Percentiles rank a stretch among this genome's conserved stretches.
phyloP scores from a whole-genome alignment of 2,888 invertebrate genomes.

The Plagodis pulveraria region DNA sequence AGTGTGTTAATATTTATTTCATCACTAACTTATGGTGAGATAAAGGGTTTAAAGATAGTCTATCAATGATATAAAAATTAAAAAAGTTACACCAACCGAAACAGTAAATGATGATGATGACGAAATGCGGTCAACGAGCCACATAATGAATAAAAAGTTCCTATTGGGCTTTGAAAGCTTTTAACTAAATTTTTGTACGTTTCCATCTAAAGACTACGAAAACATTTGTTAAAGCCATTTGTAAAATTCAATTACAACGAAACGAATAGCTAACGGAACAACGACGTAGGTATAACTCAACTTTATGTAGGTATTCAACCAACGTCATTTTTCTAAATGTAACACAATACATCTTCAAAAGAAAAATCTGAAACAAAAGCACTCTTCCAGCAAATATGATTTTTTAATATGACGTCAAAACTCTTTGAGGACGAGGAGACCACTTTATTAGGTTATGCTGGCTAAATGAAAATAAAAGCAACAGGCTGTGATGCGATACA shows the following conservation, averaged over 20 bases:
- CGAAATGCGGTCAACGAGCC: neutral
- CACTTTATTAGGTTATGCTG: constrained; percentile 75
- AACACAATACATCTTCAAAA: constrained; percentile 30
- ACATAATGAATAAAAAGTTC: constrained; percentile 2
- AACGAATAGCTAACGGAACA: no score
- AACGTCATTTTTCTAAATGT: neutral
- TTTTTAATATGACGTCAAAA: constrained; percentile 74
- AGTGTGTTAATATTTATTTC: no score
- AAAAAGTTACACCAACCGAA: neutral
- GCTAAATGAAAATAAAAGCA: constrained; percentile 74
- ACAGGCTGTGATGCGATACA: constrained; percentile 48
- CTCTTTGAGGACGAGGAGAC: constrained; percentile 67
- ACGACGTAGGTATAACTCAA: no score
- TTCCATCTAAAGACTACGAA: constrained; percentile 1
- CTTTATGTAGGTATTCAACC: neutral
- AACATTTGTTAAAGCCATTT: constrained; percentile 24
- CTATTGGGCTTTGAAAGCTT: neutral
- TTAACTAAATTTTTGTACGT: constrained; percentile 1
- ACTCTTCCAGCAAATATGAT: constrained; percentile 63
- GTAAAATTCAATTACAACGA: constrained; percentile 27
- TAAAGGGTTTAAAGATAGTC: no score
- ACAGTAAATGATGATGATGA: neutral
- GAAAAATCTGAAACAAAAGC: constrained; percentile 46
- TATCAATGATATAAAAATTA: neutral
- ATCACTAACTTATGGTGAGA: no score